phyloP scores from a whole-genome alignment of 1,140 invertebrate genomes.

The Hypsibius dujardini region DNA sequence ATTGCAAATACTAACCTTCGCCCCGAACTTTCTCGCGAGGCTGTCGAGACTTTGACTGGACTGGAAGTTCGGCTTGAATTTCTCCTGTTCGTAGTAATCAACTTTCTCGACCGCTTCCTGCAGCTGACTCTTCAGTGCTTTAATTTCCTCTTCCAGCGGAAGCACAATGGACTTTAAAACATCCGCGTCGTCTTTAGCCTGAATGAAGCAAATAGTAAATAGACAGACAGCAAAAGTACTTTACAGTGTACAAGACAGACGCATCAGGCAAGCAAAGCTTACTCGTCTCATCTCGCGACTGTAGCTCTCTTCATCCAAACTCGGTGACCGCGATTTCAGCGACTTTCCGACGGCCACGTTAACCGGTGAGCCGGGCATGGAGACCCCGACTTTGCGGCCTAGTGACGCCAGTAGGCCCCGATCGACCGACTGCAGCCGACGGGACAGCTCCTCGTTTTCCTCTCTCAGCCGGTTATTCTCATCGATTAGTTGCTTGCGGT shows the following conservation, averaged over 20 bases:
- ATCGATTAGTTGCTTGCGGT: background rate
- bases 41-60: background rate
- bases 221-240: too few relatives aligned
- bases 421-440: background rate
- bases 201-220: background rate
- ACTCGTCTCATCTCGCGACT: background rate
- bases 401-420: background rate
- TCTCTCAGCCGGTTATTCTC: background rate
- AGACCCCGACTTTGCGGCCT: background rate
- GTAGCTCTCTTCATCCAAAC: background rate
- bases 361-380: background rate
- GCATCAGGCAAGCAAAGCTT: background rate
- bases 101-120: conserved; percentile 58
- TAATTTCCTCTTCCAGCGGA: conserved; percentile 77
- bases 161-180: conserved; percentile 66
- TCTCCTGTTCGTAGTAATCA: conserved; percentile 38
- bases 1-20: background rate
- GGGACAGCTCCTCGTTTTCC: background rate
- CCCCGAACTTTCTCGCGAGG: background rate
- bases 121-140: conserved; percentile 66
- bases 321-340: background rate
- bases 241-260: too few relatives aligned
- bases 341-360: background rate
- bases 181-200: conserved; percentile 75
- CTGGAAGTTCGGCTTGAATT: background rate